Conservation (phyloP, 2,888 invertebrate species). For the Drosophila vallismaia region DNA sequence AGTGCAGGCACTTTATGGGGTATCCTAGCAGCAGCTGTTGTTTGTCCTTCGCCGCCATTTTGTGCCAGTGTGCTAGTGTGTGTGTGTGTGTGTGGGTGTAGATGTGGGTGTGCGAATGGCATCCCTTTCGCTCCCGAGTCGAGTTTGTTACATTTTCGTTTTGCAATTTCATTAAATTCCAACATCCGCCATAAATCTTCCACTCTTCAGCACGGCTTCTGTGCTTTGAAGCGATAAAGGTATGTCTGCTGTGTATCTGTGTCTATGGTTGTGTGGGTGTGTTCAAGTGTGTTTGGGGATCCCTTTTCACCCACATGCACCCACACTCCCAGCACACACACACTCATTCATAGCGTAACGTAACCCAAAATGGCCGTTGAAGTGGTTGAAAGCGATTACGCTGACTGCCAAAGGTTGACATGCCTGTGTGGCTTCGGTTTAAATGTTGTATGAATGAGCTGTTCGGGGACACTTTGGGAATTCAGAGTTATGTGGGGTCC, state of each 20-base stretch:
- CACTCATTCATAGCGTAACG: conserved; percentile 20
- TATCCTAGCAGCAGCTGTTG: conserved; percentile 67
- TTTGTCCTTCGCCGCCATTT: conserved; percentile 79
- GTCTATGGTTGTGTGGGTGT: conserved; percentile 36
- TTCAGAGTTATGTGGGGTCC: conserved; percentile 45
- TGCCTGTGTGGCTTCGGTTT: conserved; percentile 53
- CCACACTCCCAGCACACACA: conserved; percentile 15
- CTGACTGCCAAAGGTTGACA: conserved; percentile 76
- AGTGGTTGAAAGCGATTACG: conserved; percentile 77
- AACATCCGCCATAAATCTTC: conserved; percentile 84
- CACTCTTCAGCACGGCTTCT: conserved; percentile 81
- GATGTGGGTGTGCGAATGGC: conserved; percentile 14
- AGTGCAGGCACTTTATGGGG: conserved; percentile 3
- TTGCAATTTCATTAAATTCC: conserved; percentile 84
- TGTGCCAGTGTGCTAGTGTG: conserved; percentile 63
- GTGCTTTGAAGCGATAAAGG: conserved; percentile 79
- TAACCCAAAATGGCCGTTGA: conserved; percentile 74
- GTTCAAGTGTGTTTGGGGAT: conserved; percentile 52
- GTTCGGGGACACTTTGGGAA: conserved; percentile 51
- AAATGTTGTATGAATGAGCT: conserved; percentile 77
- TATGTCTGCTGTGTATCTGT: conserved; percentile 49
- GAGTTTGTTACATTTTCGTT: conserved; percentile 82
- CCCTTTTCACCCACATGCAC: conserved; percentile 35
- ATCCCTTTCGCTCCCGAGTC: conserved; percentile 35
- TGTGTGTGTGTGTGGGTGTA: conserved; percentile 31